A percentile compares a stretch with the other conserved stretches of the same genome.
Conservation (phyloP, 1,140 invertebrate species). For the Caenorhabditis brenneri region DNA sequence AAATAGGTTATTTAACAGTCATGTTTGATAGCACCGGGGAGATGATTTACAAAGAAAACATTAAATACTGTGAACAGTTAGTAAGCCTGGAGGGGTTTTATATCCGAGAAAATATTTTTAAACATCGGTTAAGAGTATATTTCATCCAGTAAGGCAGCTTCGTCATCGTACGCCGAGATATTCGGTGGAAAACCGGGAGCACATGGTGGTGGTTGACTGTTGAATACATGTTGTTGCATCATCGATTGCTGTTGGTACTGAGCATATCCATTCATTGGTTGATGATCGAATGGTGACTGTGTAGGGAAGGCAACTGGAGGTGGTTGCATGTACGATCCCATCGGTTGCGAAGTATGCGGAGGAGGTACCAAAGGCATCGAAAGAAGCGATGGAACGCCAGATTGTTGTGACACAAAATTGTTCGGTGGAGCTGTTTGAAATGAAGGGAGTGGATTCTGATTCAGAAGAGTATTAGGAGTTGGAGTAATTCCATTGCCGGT, state of each 20-base stretch:
- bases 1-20: too few species aligned
- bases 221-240: background rate
- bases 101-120: too few species aligned
- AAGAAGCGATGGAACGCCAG: background rate
- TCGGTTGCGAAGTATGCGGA: background rate
- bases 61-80: too few species aligned
- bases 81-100: too few species aligned
- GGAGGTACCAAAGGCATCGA: too few species aligned
- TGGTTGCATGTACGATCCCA: background rate
- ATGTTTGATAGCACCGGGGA: too few species aligned
- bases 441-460: too few species aligned
- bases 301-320: background rate
- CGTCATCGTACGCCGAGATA: background rate
- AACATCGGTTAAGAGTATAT: background rate
- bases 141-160: background rate
- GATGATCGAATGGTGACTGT: background rate
- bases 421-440: background rate
- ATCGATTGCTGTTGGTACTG: background rate
- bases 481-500: background rate
- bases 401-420: background rate
- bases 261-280: background rate
- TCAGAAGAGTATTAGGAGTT: background rate
- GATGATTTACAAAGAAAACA: too few species aligned
- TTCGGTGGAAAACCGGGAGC: background rate
- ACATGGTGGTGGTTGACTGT: background rate